Percentiles rank a stretch among this genome's conserved stretches.
These are phyloP conservation scores for Sweltsa coloradensis DNA, from an alignment of 1,140 invertebrate species.

Conservation along the genomic window DNA sequence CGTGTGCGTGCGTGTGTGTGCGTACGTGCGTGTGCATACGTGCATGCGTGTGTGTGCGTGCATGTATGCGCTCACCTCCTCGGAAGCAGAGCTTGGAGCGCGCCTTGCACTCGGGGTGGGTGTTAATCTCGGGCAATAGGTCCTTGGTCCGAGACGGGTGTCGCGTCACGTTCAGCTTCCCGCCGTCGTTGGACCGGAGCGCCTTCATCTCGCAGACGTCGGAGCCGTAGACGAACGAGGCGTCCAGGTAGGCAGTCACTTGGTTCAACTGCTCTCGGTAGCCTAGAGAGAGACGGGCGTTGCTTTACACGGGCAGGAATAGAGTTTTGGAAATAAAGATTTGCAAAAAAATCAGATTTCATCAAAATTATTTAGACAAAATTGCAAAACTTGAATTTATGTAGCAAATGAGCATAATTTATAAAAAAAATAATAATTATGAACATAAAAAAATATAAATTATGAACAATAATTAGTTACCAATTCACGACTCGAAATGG, in stretches of 20 bases:
- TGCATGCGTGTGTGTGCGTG: too few species aligned
- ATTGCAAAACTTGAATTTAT: too few species aligned
- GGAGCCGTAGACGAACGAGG: constrained; percentile 48
- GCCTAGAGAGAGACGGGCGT: constrained; percentile 20
- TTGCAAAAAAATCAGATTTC: constrained; percentile 2
- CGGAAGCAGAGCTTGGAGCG: constrained; percentile 34
- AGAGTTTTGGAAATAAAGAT: constrained; percentile 3
- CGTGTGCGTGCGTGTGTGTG: too few species aligned
- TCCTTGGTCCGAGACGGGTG: constrained; percentile 27
- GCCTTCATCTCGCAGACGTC: constrained; percentile 34
- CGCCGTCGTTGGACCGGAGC: constrained; percentile 23
- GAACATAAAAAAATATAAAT: too few species aligned
- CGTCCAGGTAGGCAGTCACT: constrained; percentile 48
- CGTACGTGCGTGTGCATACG: too few species aligned
- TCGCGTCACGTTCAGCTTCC: constrained; percentile 34
- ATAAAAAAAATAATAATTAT: too few species aligned
- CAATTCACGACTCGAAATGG: too few species aligned
- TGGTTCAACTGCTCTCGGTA: constrained; percentile 48
- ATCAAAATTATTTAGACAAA: too few species aligned
- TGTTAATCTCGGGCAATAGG: constrained; percentile 30
- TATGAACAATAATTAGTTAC: too few species aligned
- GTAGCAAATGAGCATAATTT: too few species aligned
- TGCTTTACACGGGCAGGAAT: background rate
- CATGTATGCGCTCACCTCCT: constrained; percentile 27
- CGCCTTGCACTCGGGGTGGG: constrained; percentile 34